Evolutionary conservation across 2,888 invertebrate genomes (phyloP).

Genomic region (Pecten maximus): DNA sequence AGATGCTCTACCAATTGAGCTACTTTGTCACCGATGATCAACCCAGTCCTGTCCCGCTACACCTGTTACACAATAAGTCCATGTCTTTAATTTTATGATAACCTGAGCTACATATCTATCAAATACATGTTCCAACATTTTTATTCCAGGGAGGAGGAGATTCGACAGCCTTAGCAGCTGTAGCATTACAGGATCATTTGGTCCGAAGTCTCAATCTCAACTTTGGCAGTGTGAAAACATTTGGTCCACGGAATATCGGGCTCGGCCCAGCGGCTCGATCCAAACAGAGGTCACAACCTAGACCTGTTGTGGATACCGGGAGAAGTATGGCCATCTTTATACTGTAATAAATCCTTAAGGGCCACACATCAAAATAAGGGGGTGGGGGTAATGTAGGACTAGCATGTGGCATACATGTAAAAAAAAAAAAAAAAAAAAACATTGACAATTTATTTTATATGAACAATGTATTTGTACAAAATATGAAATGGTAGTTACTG

Average conservation of each 20-base stretch:
- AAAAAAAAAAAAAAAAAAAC: no score
- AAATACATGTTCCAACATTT: neutral
- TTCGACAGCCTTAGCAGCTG: slow-evolving; percentile 75
- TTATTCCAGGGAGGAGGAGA: slow-evolving; percentile 53
- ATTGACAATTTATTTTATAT: no score
- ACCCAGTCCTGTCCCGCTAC: no score
- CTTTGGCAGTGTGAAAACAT: slow-evolving; percentile 59
- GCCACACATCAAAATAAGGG: no score
- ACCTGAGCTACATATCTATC: neutral
- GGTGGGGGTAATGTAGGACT: no score
- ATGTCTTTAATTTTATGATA: neutral
- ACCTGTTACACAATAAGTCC: neutral
- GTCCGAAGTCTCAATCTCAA: slow-evolving; percentile 71
- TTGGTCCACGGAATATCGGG: slow-evolving; percentile 68
- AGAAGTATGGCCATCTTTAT: slow-evolving; percentile 55
- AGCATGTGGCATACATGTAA: no score
- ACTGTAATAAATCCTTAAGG: no score
- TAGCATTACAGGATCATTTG: slow-evolving; percentile 80
- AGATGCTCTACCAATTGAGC: no score
- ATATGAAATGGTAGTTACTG: no score
- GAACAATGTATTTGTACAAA: no score
- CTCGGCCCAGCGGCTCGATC: slow-evolving; percentile 70
- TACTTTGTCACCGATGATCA: no score
- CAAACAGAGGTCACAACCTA: slow-evolving; percentile 67
- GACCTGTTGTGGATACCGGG: slow-evolving; percentile 77